Evolutionary conservation across 2,888 invertebrate species (phyloP), one percentile per base, ranked within the genome.

Genomic region (Drosophila nr. fundita): DNA sequence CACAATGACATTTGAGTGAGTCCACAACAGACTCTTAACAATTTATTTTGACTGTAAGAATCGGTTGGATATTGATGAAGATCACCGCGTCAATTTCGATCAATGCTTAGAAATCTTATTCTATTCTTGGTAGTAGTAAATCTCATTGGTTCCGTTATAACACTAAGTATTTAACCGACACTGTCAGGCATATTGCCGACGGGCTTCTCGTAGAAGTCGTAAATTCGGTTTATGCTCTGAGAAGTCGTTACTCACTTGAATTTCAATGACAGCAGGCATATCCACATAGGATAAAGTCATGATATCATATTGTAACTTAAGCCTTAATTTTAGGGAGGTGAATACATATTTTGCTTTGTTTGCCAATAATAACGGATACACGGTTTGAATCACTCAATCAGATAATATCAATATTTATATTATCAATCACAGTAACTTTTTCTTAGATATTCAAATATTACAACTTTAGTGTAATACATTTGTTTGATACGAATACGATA

Each of bases 271-370:
- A 90, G 95, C 95, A 90, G 96, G 95, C 94, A 96, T 95, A 92
- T 96, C 96, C 93, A 96, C 96, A 94, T 95, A 96, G 91, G 96
- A 95, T 94, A 96, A 94, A 93, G 95, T 95, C 94, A 94, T 94
- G 92, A 93, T 94, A 81, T 83, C 80, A 87, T 83, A 67, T 59
- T 76, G 36, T 50, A 68, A 54, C 32, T 49, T 21, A 36, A 13
- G 18, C n/a, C 10, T 50, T 48, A 15, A 34, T 52, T n/a, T 57
- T 15, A 15, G 13, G 18, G 15, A 18, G 3, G 18, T 11, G 21
- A 27, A 15, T 36, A 27, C 8, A 40, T 40, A 45, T 38, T 15
- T 7, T 21, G 29, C 24, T 15, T 27, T 30, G 40, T 21, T 32
- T 52, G 48, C 2, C 18, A 15, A 54, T 4, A 60, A 5, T 11